Evolutionary conservation across 2,888 invertebrate species (phyloP).

Genomic region (Folsomia candida): DNA sequence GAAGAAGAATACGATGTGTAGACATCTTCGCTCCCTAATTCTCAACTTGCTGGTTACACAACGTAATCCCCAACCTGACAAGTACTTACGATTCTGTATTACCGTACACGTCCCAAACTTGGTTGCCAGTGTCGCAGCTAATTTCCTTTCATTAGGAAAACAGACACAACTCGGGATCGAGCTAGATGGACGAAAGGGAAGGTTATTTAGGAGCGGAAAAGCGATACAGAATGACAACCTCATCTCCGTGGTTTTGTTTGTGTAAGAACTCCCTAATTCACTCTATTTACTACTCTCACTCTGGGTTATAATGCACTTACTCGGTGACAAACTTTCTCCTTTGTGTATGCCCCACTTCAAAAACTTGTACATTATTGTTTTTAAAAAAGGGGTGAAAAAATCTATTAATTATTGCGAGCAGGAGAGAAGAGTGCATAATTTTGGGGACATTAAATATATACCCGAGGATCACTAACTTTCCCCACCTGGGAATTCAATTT

Average conservation of each 20-base stretch:
- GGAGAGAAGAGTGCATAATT: too few relatives aligned
- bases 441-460: too few relatives aligned
- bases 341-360: neutral
- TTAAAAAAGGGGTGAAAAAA: too few relatives aligned
- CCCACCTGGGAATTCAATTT: too few relatives aligned
- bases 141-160: neutral
- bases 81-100: neutral
- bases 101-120: neutral
- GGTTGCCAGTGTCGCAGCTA: neutral
- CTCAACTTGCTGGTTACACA: neutral
- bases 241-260: neutral
- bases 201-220: too few relatives aligned
- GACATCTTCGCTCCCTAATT: neutral
- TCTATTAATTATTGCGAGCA: too few relatives aligned
- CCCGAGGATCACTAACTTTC: too few relatives aligned
- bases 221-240: too few relatives aligned
- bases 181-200: conserved; percentile 19
- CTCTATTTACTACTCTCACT: neutral
- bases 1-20: too few relatives aligned
- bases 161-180: conserved; percentile 8
- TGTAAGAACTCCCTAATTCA: too few relatives aligned
- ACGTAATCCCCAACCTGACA: neutral
- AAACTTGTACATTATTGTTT: neutral
- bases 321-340: neutral
- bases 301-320: neutral